phyloP scores from a whole-genome alignment of 2,797 vertebrate species.

The Parauchenoglanis ngamensis region DNA sequence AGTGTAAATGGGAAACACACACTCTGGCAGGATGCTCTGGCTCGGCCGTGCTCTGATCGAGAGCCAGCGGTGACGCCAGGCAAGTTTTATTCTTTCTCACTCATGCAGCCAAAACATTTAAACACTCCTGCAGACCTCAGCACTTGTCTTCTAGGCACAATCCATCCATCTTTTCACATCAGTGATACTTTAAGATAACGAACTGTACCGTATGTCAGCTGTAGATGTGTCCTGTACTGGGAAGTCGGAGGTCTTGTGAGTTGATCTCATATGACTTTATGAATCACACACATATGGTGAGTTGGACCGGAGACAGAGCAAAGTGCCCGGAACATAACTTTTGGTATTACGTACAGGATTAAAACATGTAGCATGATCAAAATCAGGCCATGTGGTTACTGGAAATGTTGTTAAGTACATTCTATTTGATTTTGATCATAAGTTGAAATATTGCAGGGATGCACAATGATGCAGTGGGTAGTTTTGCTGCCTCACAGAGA shows the following conservation, averaged over 20 bases:
- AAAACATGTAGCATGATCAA: slow-evolving; percentile 27
- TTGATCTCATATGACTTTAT: slow-evolving; percentile 29
- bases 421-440: neutral
- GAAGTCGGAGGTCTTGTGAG: neutral
- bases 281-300: slow-evolving; percentile 43
- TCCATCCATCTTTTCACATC: slow-evolving; percentile 19
- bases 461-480: neutral
- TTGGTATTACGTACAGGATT: slow-evolving; percentile 26
- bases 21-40: slow-evolving; percentile 50
- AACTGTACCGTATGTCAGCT: neutral
- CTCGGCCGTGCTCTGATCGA: slow-evolving; percentile 42
- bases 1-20: slow-evolving; percentile 59
- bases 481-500: neutral
- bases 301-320: slow-evolving; percentile 11
- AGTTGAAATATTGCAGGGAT: neutral
- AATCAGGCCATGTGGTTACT: neutral
- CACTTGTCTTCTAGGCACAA: neutral
- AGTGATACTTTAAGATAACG: slow-evolving; percentile 17
- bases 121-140: neutral
- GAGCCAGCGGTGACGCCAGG: slow-evolving; percentile 44
- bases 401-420: neutral
- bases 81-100: slow-evolving; percentile 22
- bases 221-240: slow-evolving; percentile 17
- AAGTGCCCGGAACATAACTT: slow-evolving; percentile 8
- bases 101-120: neutral